phyloP scores from a whole-genome alignment of 2,113 vertebrate species.

The Genyomyrus donnyi region DNA sequence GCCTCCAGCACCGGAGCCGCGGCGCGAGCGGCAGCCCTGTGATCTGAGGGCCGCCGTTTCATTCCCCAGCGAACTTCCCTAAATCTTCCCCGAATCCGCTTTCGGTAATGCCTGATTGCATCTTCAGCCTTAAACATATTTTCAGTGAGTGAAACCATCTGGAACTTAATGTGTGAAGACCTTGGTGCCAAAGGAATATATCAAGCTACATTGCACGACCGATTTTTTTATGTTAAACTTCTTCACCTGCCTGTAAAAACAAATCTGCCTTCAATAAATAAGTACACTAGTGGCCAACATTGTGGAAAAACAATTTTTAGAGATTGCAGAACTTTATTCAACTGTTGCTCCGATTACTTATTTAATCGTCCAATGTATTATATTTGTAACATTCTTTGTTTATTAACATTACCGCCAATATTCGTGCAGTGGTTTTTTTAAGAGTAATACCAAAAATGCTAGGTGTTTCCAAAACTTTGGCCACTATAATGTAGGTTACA shows the following conservation, averaged over 20 bases:
- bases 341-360: neutral
- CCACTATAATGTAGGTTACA: neutral
- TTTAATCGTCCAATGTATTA: neutral
- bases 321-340: neutral
- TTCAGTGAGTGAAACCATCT: neutral
- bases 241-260: neutral
- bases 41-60: neutral
- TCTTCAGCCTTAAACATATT: neutral
- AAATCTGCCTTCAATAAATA: neutral
- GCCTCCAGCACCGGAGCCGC: neutral
- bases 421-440: neutral
- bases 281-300: neutral
- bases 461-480: neutral
- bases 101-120: neutral
- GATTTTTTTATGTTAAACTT: neutral
- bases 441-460: neutral
- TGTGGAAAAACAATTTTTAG: neutral
- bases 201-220: neutral
- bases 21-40: neutral
- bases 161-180: constrained; percentile 5
- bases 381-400: neutral
- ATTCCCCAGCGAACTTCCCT: neutral
- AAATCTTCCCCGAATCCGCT: neutral
- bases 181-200: neutral
- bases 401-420: neutral